Base-by-base conservation (phyloP, 1,140 invertebrate genomes). In the Bombus pascuorum region DNA sequence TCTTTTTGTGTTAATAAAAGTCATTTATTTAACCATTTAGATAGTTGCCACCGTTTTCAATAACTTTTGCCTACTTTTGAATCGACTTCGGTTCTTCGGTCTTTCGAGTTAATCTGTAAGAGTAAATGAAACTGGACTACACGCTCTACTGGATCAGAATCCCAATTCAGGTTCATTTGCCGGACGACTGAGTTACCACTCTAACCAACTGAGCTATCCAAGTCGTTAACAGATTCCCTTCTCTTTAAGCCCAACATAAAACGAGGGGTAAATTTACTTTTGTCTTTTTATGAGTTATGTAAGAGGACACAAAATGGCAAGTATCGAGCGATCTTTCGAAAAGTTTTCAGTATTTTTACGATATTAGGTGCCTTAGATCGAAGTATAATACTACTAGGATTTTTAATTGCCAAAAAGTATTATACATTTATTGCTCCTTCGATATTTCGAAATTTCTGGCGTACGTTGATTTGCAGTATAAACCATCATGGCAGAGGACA, bases 111-210 rank as follows among this genome's bases (percentile, higher is more conserved):
- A 59, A 77, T 77, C 75, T 59, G 75, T 9, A 42, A 57, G 32
- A 37, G 34, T 57, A 59, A 77, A 77, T 77, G 34, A 57, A 77
- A 59, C 53, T 77, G 75, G 53, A 59, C 75, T n/a, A 22, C 37
- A 62, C 75, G 53, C 53, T 77, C 75, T 59, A 39, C 75, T 39
- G 75, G 32, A 59, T 62, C 75, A n/a, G 75, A 37, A 77, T 77
- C 59, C 75, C 75, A 77, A 77, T 77, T 77, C 75, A 57, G 25
- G 75, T 77, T 77, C 75, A 77, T 77, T 77, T 77, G 75, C 75
- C 37, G 75, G 75, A 77, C 75, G 75, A 62, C 53, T 77, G 75
- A 59, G 53, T 77, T 77, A 62, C 75, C 44, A 37, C 75, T 59
- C 75, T n/a, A 62, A 77, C 75, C 75, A 77, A 77, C 59, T 39